Percentiles rank a stretch among this genome's conserved stretches.
phyloP scores from a whole-genome alignment of 2,797 vertebrate genomes.

The Myiotriccus ornatus region DNA sequence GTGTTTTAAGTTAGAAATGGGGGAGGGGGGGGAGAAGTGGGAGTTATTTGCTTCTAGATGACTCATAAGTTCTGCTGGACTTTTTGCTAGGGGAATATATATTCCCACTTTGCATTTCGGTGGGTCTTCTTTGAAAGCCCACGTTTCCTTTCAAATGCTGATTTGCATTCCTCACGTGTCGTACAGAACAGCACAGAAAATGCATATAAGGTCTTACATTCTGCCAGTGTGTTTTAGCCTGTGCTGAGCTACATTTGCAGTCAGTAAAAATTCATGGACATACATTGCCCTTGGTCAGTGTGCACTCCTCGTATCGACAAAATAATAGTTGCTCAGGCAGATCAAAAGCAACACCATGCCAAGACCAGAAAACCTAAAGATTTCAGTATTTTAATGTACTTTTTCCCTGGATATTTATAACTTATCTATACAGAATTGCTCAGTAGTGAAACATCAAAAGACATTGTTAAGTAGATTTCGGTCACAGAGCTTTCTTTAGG shows the following conservation, averaged over 20 bases:
- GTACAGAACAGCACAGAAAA: constrained; percentile 21
- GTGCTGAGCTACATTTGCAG: background rate
- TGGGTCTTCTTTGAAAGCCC: constrained; percentile 32
- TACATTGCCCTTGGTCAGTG: constrained; percentile 27
- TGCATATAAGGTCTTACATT: constrained; percentile 23
- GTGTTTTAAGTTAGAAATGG: background rate
- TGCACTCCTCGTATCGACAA: background rate
- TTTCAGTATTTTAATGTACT: constrained; percentile 7
- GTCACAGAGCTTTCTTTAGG: background rate
- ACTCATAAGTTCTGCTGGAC: background rate
- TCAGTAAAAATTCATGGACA: constrained; percentile 34
- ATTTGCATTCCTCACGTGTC: constrained; percentile 53
- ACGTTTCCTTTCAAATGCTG: constrained; percentile 16
- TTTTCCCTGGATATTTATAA: constrained; percentile 40
- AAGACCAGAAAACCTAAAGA: constrained; percentile 9
- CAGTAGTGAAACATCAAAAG: constrained; percentile 23
- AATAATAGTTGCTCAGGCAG: constrained; percentile 17
- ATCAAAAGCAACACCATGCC: constrained; percentile 38
- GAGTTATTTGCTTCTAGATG: background rate
- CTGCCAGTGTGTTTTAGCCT: constrained; percentile 1
- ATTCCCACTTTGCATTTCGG: constrained; percentile 6
- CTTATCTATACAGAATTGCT: background rate
- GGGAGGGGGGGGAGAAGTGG: background rate
- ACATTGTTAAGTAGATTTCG: constrained; percentile 1
- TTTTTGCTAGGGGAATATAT: background rate